Base-by-base conservation (phyloP, 2,888 invertebrate genomes). In the Dimorphilus gyrociliatus region DNA sequence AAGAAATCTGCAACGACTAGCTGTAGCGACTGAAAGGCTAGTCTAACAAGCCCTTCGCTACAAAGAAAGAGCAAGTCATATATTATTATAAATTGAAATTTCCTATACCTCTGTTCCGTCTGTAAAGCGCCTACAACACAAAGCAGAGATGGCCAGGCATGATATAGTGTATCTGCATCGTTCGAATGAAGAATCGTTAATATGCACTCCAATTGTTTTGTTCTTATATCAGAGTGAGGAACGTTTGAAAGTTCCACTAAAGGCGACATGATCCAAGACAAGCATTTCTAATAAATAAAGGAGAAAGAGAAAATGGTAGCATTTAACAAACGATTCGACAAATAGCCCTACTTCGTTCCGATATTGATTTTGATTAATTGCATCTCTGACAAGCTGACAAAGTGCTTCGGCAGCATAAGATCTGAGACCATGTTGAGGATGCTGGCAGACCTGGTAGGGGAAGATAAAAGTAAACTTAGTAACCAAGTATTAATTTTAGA, bases 341-440 rank as follows among this genome's bases (percentile, higher is more conserved):
- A n/a, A n/a, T n/a, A n/a, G n/a, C n/a, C n/a, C n/a, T n/a, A n/a
- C n/a, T n/a, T n/a, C n/a, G n/a, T n/a, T n/a, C n/a, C n/a, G n/a
- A n/a, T n/a, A n/a, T n/a, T n/a, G n/a, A n/a, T n/a, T 81, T 55
- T 78, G 79, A 44, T 78, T 78, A 42, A 92, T 70, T 2, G 90
- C 86, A 0, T 82, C 78, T 58, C 81, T 82, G 0, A 92, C 85
- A 27, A 94, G 67, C 54, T 82, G 84, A 0, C 92, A 90, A 31
- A 94, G 76, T 0, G 90, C 88, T 63, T 90, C 88, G 0, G 90
- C 88, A 0, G 92, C 92, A 90, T 90, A 94, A 60, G 88, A 88
- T 21, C 94, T 69, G 82, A 94, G 51, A 2, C 49, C 49, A 2
- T 45, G 37, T 34, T 65, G 86, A 0, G 88, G 84, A 65, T 90